Evolutionary conservation across 2,888 invertebrate genomes (phyloP), one percentile per base, ranked within the genome.

Genomic region (Eledona agricola): DNA sequence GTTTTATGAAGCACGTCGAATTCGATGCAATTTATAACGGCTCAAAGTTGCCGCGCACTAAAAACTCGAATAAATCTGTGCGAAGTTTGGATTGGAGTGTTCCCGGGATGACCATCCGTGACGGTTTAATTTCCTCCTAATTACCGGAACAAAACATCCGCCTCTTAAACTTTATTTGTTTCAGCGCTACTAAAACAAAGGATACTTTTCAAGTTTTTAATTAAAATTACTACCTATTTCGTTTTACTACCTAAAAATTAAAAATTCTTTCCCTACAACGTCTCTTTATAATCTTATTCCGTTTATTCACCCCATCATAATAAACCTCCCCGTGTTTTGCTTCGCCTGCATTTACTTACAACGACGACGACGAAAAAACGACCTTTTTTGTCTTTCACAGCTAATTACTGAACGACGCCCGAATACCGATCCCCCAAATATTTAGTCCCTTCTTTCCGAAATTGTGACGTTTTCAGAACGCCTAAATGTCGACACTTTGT

Each of bases 201-300:
- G 72, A 71, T 72, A 75, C 74, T 74, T 75, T 71, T 72, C 71
- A 72, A 73, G 72, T 74, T 75, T 75, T 74, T 75, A 75, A 75
- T 75, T 75, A 75, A 74, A 74, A 74, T 74, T 73, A 74, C 73
- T 72, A 72, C 72, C 73, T 72, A 74, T 73, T 74, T 71, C 71
- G 71, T 72, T 73, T 73, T 71, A 74, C 65, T 73, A 69, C 72
- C 71, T 71, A 72, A 72, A 72, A 73, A 73, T 72, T 73, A 71
- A 72, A 72, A 71, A 72, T 71, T 71, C 70, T 55, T 69, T 60
- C 59, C 62, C 51, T 57, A 60, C 49, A 59, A 43, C 55, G 51
- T 51, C 55, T 55, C 57, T 59, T 63, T 62, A 59, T 63, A 64
- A 64, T 64, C 65, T 60, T 60, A 62, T 65, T 67, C 64, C 66